These are phyloP conservation scores for Sardinella longiceps DNA, from an alignment of 2,797 vertebrate species.

Conservation along the genomic window DNA sequence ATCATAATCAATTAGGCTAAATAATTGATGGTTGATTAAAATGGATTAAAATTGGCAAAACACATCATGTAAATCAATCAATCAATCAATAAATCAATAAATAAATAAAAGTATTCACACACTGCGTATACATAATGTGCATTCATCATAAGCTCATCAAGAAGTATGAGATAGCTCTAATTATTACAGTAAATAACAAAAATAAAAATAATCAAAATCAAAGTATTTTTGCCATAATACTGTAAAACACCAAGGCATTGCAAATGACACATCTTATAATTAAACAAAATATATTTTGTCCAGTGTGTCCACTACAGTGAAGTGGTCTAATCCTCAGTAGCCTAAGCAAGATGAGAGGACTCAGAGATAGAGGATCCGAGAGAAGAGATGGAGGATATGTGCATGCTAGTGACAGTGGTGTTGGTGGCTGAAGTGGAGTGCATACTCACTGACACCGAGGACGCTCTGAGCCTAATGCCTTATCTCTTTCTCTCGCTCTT, in stretches of 20 bases:
- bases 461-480: slow-evolving; percentile 51
- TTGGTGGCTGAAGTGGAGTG: background rate
- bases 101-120: too few relatives aligned
- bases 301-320: background rate
- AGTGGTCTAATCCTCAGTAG: background rate
- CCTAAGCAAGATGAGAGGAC: background rate
- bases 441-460: slow-evolving; percentile 14
- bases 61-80: too few relatives aligned
- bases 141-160: too few relatives aligned
- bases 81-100: too few relatives aligned
- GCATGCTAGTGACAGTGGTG: background rate
- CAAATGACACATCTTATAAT: background rate
- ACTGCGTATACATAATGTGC: too few relatives aligned
- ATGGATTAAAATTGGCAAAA: too few relatives aligned
- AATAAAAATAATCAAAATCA: too few relatives aligned
- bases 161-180: too few relatives aligned
- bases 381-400: background rate
- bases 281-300: background rate
- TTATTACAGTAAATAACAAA: too few relatives aligned
- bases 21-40: too few relatives aligned
- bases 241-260: background rate
- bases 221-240: too few relatives aligned
- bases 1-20: too few relatives aligned
- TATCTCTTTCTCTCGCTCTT: slow-evolving; percentile 39
- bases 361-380: background rate